These are phyloP conservation scores for Onychomys leucogaster DNA, from an alignment of 2,797 vertebrate species.

Conservation along the genomic window DNA sequence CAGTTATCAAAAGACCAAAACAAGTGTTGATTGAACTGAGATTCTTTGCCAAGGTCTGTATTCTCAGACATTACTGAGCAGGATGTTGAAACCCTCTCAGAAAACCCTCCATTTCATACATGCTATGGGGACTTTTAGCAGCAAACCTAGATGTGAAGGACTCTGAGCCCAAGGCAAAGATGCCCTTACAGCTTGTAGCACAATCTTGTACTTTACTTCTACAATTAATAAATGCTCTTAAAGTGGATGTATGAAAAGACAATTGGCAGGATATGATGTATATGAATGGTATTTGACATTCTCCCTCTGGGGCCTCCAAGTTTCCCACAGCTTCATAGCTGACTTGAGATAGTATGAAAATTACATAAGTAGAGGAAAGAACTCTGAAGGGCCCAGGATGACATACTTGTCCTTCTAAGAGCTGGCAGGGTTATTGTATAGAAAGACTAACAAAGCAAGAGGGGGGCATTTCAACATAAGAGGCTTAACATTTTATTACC, in stretches of 20 bases:
- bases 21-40: neutral
- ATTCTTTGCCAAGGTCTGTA: neutral
- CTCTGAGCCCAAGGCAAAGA: neutral
- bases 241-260: neutral
- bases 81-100: fast-evolving
- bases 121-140: fast-evolving
- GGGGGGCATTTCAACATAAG: neutral
- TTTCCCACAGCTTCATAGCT: neutral
- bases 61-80: neutral
- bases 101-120: neutral
- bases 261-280: neutral
- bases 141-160: fast-evolving
- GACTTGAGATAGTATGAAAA: fast-evolving
- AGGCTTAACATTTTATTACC: neutral
- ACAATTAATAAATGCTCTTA: neutral
- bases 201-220: fast-evolving
- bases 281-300: fast-evolving
- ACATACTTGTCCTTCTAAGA: neutral
- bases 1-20: neutral
- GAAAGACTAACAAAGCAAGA: neutral
- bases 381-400: fast-evolving
- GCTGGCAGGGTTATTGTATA: fast-evolving
- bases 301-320: no score
- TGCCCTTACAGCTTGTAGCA: no score
- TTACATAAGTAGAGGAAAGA: neutral